Conservation (phyloP, 2,113 vertebrate species). For the Condylura cristata region DNA sequence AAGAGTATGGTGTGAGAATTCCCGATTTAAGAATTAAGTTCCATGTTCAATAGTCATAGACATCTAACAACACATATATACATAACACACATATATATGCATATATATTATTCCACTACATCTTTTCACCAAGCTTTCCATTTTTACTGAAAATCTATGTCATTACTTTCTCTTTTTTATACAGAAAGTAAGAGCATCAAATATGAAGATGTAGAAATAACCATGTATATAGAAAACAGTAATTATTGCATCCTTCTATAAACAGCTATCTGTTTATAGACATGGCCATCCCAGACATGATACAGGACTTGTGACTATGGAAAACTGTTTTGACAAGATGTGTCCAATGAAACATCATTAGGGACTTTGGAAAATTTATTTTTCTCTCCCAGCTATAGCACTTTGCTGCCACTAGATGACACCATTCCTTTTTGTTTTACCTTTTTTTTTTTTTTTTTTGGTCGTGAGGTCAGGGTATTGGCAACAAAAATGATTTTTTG, state of each 20-base stretch:
- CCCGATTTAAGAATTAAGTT: not conserved
- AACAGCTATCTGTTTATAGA: no score
- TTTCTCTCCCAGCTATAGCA: not conserved
- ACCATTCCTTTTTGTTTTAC: not conserved
- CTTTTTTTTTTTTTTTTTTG: no score
- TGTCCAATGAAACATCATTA: not conserved
- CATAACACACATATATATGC: no score
- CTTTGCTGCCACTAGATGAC: slow-evolving; percentile 42
- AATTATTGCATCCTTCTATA: not conserved
- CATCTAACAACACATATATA: not conserved
- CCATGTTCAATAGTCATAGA: not conserved
- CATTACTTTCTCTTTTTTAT: not conserved
- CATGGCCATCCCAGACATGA: not conserved
- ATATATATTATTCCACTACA: not conserved
- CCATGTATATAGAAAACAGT: not conserved
- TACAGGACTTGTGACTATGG: not conserved
- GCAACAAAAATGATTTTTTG: not conserved
- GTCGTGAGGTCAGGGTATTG: not conserved
- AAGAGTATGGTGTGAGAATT: not conserved
- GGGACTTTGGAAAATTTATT: not conserved
- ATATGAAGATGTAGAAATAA: not conserved
- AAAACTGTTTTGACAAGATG: not conserved
- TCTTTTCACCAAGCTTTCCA: not conserved
- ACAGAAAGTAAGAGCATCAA: not conserved
- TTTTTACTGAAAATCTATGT: not conserved